Evolutionary conservation across 2,888 invertebrate species (phyloP).

Genomic region (Drosophila glabriapex): DNA sequence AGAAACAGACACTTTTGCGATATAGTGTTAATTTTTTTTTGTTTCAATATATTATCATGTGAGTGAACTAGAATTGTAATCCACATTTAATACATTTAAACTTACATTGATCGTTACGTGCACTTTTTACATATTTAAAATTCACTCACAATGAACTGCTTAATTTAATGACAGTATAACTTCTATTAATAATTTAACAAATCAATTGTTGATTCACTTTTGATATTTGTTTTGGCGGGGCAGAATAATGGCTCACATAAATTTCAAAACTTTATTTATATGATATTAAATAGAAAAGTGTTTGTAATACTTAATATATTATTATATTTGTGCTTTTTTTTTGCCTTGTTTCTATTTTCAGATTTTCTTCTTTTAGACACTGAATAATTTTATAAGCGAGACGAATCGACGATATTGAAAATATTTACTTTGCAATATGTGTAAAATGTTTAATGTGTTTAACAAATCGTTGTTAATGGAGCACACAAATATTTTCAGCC

Average conservation of each 20-base stretch:
- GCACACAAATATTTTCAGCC: neutral
- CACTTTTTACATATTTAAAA: neutral
- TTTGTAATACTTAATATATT: neutral
- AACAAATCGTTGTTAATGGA: conserved; percentile 1
- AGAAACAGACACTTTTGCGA: neutral
- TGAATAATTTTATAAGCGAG: neutral
- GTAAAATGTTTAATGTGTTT: neutral
- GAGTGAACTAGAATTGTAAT: neutral
- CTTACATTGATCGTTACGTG: neutral
- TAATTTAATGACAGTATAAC: neutral
- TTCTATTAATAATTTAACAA: neutral
- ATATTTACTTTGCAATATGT: neutral
- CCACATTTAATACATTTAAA: neutral
- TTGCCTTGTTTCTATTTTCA: neutral
- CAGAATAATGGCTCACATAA: neutral
- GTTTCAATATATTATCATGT: neutral
- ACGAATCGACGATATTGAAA: neutral
- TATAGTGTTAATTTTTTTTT: neutral
- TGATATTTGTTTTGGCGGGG: neutral
- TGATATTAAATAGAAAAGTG: neutral
- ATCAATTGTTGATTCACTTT: neutral
- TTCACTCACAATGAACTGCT: neutral
- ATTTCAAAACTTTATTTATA: neutral
- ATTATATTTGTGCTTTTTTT: neutral
- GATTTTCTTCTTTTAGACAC: neutral